A percentile compares a stretch with the other conserved stretches of the same genome.
phyloP scores from a whole-genome alignment of 2,888 invertebrate genomes.

The Rutpela maculata region DNA sequence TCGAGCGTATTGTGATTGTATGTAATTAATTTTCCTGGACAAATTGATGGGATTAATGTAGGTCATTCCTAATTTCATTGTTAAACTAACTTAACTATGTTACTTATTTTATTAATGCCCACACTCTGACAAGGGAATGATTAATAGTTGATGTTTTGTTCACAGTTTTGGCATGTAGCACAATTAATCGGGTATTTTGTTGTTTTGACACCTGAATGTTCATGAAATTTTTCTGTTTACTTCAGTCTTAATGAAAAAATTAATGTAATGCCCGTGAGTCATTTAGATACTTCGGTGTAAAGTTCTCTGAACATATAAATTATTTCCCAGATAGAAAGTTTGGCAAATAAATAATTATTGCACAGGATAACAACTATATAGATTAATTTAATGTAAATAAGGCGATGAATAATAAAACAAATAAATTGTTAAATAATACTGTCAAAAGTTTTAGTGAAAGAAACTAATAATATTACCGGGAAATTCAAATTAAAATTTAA shows the following conservation, averaged over 20 bases:
- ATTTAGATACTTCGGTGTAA: too few relatives aligned
- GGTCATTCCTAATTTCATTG: conserved; percentile 2
- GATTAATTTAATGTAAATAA: too few relatives aligned
- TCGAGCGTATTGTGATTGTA: not conserved
- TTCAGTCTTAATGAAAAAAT: not conserved
- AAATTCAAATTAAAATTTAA: too few relatives aligned
- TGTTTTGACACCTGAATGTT: not conserved
- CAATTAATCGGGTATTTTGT: not conserved
- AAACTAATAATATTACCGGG: too few relatives aligned
- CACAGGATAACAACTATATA: too few relatives aligned
- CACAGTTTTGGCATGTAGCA: not conserved
- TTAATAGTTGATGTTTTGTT: not conserved
- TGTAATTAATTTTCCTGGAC: conserved; percentile 20
- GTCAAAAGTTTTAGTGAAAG: too few relatives aligned
- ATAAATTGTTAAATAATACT: too few relatives aligned
- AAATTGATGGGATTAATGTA: not conserved
- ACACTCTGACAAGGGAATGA: not conserved
- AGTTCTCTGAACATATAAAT: too few relatives aligned
- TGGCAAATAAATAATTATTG: too few relatives aligned
- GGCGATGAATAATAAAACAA: too few relatives aligned
- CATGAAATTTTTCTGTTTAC: not conserved
- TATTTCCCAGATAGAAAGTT: too few relatives aligned
- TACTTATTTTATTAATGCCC: not conserved
- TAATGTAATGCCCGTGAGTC: too few relatives aligned
- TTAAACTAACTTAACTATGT: not conserved